Base-by-base conservation (phyloP, 1,140 invertebrate genomes). In the Hypothenemus hampei region DNA sequence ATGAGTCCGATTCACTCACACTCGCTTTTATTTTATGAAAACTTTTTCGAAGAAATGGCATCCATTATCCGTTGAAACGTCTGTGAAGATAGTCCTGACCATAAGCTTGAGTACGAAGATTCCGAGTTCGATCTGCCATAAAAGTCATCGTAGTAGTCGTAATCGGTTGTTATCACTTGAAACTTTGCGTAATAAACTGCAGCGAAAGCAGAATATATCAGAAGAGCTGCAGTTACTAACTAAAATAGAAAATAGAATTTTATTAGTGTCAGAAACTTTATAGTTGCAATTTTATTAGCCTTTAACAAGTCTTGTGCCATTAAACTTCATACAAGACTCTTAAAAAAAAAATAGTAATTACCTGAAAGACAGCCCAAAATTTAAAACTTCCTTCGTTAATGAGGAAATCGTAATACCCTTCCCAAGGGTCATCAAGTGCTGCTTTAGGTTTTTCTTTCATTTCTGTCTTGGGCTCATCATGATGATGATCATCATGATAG, bases 371-470 rank as follows among this genome's bases (percentile, higher is more conserved):
- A 10, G 86, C 86, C 87, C 87, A 91, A 65, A 91, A 89, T 67
- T 90, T 91, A 70, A 88, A 91, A 13, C 86, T 89, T 0, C 85
- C 86, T 65, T 90, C 87, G 57, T 87, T 89, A 58, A 91, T 87
- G 33, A 89, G 76, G 67, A 89, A 90, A 69, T 89, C 86, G 64
- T 89, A 89, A 67, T 89, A 90, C 11, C 83, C 82, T 10, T 77
- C 78, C 78, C 84, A 85, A 8, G 84, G 82, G 65, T 88, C 85
- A 10, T 67, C 64, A 64, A 78, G 78, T 20, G 74, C 73, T 6
- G 69, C 55, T 54, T 73, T 66, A 43, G 56, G 43, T 53, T 76
- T 67, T 33, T 68, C 69, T 55, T 74, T 72, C 52, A 64, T 64
- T 24, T 70, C 61, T 4, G 57, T 49, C 33, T 43, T 45, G 57